Base-by-base conservation (phyloP, 2,888 invertebrate genomes). In the Pristionchus exspectatus region DNA sequence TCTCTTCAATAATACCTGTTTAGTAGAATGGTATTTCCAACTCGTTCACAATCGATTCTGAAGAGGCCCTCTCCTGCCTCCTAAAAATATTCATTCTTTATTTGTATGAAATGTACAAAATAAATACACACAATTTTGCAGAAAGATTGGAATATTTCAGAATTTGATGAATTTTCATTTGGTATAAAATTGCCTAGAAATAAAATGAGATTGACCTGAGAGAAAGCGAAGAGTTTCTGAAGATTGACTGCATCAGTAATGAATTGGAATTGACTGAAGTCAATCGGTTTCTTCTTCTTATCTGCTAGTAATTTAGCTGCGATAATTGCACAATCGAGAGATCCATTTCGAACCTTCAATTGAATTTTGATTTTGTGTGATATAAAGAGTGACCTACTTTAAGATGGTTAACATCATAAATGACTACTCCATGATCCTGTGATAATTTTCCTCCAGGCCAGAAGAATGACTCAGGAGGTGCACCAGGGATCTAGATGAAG, bases 241-340 rank as follows among this genome's bases (percentile, higher is more conserved):
- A 95, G 93, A 90, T 95, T 95, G 88, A 95, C 93, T n/a, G 94
- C 93, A 90, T 95, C 95, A 21, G 95, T 95, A 91, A 95, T 94
- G 90, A 95, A 93, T 88, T 95, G 94, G 90, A 91, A 95, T 89
- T 95, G 92, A 74, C 93, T 93, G 90, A 95, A 95, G 90, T 95
- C 93, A 44, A 94, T 92, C 56, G 93, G 93, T 88, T 95, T 94
- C 92, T 94, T 94, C 89, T 91, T 91, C 88, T 94, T 94, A 56
- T 93, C 93, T 16, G 93, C 88, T 24, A 93, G 81, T 38, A 91
- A 90, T 83, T 93, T 93, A 38, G 94, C 93, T 14, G 94, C 95
- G 44, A 94, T 93, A 74, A 95, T 94, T 50, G 92, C 91, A 18
- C 95, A 90, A 90, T 95, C 95, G 85, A 95, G 90, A 14, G 95